Base-by-base conservation (phyloP, 2,797 vertebrate genomes). In the Arrhamphus sclerolepis region DNA sequence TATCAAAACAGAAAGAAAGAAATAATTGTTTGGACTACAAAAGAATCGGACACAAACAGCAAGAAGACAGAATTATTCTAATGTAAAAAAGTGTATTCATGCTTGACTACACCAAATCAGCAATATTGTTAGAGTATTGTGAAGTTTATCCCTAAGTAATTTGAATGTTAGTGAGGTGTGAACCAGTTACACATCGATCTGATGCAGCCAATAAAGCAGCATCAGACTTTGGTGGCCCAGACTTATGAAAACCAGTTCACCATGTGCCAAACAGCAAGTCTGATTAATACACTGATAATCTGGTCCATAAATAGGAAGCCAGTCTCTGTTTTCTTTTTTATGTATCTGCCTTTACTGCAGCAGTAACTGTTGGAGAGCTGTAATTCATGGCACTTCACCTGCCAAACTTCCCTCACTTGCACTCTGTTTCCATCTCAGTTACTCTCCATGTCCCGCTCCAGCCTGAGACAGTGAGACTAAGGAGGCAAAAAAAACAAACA, bases 211-310 rank as follows among this genome's bases (percentile, higher is more conserved):
- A 85, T 89, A 86, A 89, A 87, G 77, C 77, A 84, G 81, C 72
- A 60, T 46, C 66, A 68, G 72, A 77, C 83, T 75, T 59, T 62
- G 70, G 80, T 51, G 62, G 67, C 64, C 51, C 51, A 19, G 75
- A 70, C 53, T 71, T 75, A 46, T 29, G 57, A 72, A 72, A 70
- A 70, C 56, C 67, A 72, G 65, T 58, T 20, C 58, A 64, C 63
- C 21, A 13, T 16, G 69, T 75, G 84, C 83, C 90, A 87, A 87
- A 83, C 57, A 75, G 70, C 73, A 8, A 64, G 43, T 53, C 87
- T 90, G 89, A 92, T 92, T 90, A 91, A 90, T 85, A 82, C 87
- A 80, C 78, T 76, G 81, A 92, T 91, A 89, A 91, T 91, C 90
- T 89, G 81, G 62, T 87, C 86, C 89, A 91, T 92, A 91, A 92